Conservation (phyloP, 2,113 vertebrate species). For the Halcyon malimbica region DNA sequence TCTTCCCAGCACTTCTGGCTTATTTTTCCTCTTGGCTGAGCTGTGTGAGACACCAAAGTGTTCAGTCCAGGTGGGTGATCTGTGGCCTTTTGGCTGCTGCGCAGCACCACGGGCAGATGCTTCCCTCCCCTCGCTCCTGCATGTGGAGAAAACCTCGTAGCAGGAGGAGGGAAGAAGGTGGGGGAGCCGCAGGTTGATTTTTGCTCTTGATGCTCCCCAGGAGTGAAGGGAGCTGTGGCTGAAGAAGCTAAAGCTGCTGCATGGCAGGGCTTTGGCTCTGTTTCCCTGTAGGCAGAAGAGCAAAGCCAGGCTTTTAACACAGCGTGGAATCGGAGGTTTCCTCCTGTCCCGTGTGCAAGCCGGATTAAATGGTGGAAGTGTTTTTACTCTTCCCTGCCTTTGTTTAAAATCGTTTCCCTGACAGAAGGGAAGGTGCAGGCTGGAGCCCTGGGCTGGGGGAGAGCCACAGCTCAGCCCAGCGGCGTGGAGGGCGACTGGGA, state of each 20-base stretch:
- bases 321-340: background rate
- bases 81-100: background rate
- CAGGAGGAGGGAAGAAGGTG: background rate
- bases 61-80: background rate
- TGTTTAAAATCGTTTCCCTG: background rate
- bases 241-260: background rate
- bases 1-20: background rate
- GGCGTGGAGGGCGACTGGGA: accelerated
- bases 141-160: accelerated
- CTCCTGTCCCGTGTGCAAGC: background rate
- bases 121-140: background rate
- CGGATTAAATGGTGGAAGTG: background rate
- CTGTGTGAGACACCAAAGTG: background rate
- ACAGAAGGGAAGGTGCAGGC: background rate
- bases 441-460: background rate
- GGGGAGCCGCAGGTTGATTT: background rate
- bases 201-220: background rate
- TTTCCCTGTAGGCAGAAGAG: background rate
- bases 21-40: background rate
- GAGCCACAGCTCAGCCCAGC: background rate
- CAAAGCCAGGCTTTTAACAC: background rate
- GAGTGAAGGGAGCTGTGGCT: background rate
- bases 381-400: background rate
- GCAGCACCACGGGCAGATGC: background rate
- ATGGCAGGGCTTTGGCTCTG: background rate